These are phyloP conservation scores for Typhlichthys subterraneus DNA, from an alignment of 2,797 vertebrate genomes.

Conservation along the genomic window DNA sequence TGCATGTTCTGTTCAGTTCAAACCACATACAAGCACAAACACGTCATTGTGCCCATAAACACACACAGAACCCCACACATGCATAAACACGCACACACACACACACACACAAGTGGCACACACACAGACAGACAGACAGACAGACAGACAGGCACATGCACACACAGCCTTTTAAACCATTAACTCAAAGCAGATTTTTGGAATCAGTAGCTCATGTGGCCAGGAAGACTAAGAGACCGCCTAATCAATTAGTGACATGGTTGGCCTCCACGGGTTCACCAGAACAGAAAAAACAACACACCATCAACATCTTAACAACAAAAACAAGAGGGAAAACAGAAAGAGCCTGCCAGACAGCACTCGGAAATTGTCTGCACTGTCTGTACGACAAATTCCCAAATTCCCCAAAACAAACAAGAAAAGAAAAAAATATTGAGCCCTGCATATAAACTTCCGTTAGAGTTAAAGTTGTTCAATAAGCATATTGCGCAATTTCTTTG, in stretches of 20 bases:
- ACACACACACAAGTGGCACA: constrained; percentile 16
- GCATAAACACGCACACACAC: constrained; percentile 18
- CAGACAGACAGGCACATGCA: background rate
- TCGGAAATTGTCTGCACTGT: constrained; percentile 22
- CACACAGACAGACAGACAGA: background rate
- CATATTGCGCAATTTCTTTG: constrained; percentile 56
- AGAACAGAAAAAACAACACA: constrained; percentile 52
- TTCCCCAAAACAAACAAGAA: constrained; percentile 15
- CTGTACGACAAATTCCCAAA: background rate
- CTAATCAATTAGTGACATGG: constrained; percentile 65
- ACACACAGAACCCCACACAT: constrained; percentile 44
- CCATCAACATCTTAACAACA: constrained; percentile 14
- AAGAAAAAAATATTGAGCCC: constrained; percentile 28
- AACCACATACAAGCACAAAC: too few relatives aligned
- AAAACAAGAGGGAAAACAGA: constrained; percentile 3
- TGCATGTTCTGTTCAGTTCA: too few relatives aligned
- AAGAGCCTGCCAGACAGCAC: constrained; percentile 25
- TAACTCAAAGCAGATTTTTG: constrained; percentile 71
- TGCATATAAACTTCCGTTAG: background rate
- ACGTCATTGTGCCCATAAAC: constrained; percentile 19
- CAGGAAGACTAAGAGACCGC: constrained; percentile 63
- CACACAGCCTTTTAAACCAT: constrained; percentile 52
- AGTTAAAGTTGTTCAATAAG: constrained; percentile 50
- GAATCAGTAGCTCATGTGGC: constrained; percentile 55
- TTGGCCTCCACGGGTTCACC: constrained; percentile 46